Base-by-base conservation (phyloP, 2,797 vertebrate species). In the Sebastes elongatus region DNA sequence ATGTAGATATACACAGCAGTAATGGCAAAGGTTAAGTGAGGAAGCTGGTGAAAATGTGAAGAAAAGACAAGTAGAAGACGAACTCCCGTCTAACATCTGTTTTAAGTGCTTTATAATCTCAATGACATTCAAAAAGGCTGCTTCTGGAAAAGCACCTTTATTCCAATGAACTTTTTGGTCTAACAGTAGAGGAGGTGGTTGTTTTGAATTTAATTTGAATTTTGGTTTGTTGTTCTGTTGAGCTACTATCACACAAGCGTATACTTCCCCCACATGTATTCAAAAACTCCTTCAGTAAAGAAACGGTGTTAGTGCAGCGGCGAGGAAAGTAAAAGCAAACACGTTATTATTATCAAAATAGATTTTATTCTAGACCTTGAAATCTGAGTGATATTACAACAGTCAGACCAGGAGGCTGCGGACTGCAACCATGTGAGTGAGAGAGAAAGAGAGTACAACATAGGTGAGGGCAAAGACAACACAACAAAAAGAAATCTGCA, bases 311-410 rank as follows among this genome's bases (percentile, higher is more conserved):
- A 7, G 23, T 68, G 59, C 25, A 28, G n/a, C 14, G 13, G 27
- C 1, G 70, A 27, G 20, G 0, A 53, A 64, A 80, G 35, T 1
- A 65, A 74, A 18, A 56, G 16, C 42, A 68, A 76, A 89, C 95
- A 95, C 94, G 77, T 92, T 63, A 80, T 81, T 97, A 97, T 97
- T 99, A 99, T 98, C 98, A 99, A 99, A 99, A 99, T 99, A 99
- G 97, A 99, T 97, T 99, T 99, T 99, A 99, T 99, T 99, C 97
- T 98, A 98, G 97, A 98, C 97, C 97, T 98, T 93, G 96, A 96
- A 96, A 97, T 98, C 97, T 96, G 97, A 98, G 96, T 97, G 96
- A 96, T 98, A 97, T 97, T 97, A 97, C 97, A 98, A 97, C 97
- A 97, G 97, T 98, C 98, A 97, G 97, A 97, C 97, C 97, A 96